phyloP scores from a whole-genome alignment of 2,888 invertebrate species.

The Hesperia comma region DNA sequence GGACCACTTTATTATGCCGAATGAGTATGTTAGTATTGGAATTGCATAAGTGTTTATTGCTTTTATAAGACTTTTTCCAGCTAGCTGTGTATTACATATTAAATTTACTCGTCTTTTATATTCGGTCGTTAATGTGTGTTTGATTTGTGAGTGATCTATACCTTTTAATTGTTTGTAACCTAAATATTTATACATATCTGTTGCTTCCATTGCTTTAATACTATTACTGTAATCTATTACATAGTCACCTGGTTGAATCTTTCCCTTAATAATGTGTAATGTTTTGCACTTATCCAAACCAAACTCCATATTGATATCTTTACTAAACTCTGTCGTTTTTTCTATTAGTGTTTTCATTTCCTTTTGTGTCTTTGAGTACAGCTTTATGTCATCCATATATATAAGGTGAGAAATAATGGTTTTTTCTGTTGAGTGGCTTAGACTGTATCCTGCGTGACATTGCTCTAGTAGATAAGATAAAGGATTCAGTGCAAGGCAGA shows the following conservation, averaged over 20 bases:
- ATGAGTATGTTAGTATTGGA: slow-evolving; percentile 32
- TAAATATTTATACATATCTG: slow-evolving; percentile 41
- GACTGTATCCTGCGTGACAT: slow-evolving; percentile 5
- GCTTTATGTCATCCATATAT: slow-evolving; percentile 37
- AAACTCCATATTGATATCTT: slow-evolving; percentile 39
- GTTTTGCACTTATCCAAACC: slow-evolving; percentile 39
- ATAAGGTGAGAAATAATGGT: slow-evolving; percentile 24
- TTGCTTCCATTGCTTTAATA: slow-evolving; percentile 36
- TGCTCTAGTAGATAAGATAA: slow-evolving; percentile 22
- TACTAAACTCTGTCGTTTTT: slow-evolving; percentile 33
- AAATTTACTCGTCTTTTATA: slow-evolving; percentile 25
- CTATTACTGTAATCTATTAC: not conserved
- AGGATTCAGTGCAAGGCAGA: slow-evolving; percentile 39
- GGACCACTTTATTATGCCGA: slow-evolving; percentile 35
- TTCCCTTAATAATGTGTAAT: slow-evolving; percentile 16
- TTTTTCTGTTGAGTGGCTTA: not conserved
- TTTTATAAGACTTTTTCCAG: slow-evolving; percentile 23
- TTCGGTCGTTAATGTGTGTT: slow-evolving; percentile 29
- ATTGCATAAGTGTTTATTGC: slow-evolving; percentile 34
- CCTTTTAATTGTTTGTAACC: slow-evolving; percentile 39
- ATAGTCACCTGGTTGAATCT: no score
- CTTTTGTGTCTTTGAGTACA: slow-evolving; percentile 22
- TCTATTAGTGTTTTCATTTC: slow-evolving; percentile 33
- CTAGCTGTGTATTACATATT: slow-evolving; percentile 29
- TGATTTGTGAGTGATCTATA: slow-evolving; percentile 32